Evolutionary conservation across 2,888 invertebrate species (phyloP), one percentile per base, ranked within the genome.

Genomic region (Calliopum simillimum): DNA sequence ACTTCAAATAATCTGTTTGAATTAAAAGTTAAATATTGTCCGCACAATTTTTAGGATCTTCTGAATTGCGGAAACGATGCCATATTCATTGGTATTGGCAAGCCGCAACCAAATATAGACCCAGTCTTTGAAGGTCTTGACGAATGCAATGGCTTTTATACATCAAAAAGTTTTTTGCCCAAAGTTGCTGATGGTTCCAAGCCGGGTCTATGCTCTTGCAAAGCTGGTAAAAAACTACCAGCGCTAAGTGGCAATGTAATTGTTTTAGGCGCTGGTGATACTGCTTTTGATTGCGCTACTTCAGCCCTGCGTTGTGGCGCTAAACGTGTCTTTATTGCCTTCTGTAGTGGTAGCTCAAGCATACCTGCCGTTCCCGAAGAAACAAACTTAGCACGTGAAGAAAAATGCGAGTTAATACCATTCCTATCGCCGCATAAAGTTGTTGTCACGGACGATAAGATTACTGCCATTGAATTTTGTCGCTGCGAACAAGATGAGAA

Each of bases 251-350:
- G 98, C 0, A 94, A 91, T 77, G 93, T 93, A 0, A 91, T 99
- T 70, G 98, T 99, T 0, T 87, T 99, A 47, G 99, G 99, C 0
- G 97, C 98, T 0, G 99, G 99, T 0, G 99, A 99, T 85, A 99
- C 99, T 0, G 99, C 99, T 0, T 99, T 99, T 84, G 99, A 99
- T 87, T 99, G 99, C 85, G 99, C 99, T 0, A 99, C 99, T 0
- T 98, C 98, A 0, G 97, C 98, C 0, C 87, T 99, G 19, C 89
- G 98, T 2, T 99, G 99, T 83, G 99, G 99, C 0, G 99, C 99
- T 0, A 89, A 88, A 33, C 90, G 94, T 66, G 98, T 99, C 0
- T 98, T 92, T 80, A 94, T 99, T 0, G 94, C 96, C 12, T 99
- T 99, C 85, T 89, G 99, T 23, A 96, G 95, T 85, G 99, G 99